Base-by-base conservation (phyloP, 92 coral and sea anemone genomes). In the Parazoanthus swiftii region DNA sequence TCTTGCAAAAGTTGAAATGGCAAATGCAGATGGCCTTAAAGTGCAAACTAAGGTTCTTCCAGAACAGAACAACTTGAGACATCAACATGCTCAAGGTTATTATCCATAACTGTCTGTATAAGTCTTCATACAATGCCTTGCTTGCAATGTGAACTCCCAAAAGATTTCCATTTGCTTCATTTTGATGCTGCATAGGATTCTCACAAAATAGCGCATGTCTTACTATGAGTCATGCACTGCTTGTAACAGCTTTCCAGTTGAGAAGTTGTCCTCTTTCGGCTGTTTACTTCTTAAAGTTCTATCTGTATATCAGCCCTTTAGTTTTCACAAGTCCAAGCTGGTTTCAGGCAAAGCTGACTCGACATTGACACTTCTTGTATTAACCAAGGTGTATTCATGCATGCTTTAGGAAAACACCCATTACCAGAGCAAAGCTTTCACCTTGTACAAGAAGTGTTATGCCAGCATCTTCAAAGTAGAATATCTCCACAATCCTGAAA, bases 371-470 rank as follows among this genome's bases (percentile, higher is more conserved):
- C 75, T 81, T 65, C 86, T 67, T 82, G 86, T 43, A 44, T 29
- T 66, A 29, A 48, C 36, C 54, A 59, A 76, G 13, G 48, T 63
- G 80, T 38, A 44, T 42, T 76, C 54, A 38, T 8, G 48, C 42
- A 37, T 76, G 23, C 35, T 3, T 0, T 29, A 76, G 6, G 20
- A 3, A 42, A 81, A 36, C 58, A 66, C 13, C 9, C 36, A 26
- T 43, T 23, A 29, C 48, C 3, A 2, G 3, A 39, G 42, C 42
- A 39, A 39, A 39, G 42, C 42, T 39, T 67, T 35, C 42, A 83
- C 43, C 23, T 71, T 25, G 66, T 13, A 84, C 87, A 84, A 71
- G 86, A 82, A 82, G 87, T 84, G 87, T 84, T 84, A 84, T 84
- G 87, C 5, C 66, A 84, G 87, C 87, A 84, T 84, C 87, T 71